phyloP scores from a whole-genome alignment of 2,113 vertebrate genomes.

The Triplophysa tibetana region DNA sequence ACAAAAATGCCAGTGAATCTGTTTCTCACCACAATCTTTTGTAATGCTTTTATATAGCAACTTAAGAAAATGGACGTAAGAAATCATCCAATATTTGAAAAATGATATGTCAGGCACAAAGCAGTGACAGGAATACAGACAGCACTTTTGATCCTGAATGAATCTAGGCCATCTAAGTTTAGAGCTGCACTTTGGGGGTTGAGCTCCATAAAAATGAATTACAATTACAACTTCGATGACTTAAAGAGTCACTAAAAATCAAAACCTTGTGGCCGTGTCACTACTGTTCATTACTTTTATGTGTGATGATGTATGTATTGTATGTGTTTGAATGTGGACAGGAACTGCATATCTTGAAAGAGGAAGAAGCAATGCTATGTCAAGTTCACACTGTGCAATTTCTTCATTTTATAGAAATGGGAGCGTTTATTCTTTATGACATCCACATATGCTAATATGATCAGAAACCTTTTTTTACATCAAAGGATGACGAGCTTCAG shows the following conservation, averaged over 20 bases:
- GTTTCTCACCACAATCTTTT: too few relatives aligned
- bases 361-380: neutral
- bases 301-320: slow-evolving; percentile 5
- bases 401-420: too few relatives aligned
- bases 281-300: slow-evolving; percentile 3
- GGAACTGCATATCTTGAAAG: slow-evolving; percentile 3
- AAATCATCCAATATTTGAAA: too few relatives aligned
- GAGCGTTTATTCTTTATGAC: too few relatives aligned
- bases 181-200: neutral
- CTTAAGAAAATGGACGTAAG: too few relatives aligned
- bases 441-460: neutral
- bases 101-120: too few relatives aligned
- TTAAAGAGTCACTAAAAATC: neutral
- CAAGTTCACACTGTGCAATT: too few relatives aligned
- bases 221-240: too few relatives aligned
- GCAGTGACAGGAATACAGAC: neutral
- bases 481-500: too few relatives aligned
- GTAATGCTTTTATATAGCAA: too few relatives aligned
- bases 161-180: neutral
- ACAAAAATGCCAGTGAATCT: too few relatives aligned
- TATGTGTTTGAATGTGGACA: slow-evolving; percentile 9
- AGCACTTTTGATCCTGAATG: neutral
- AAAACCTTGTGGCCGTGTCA: neutral
- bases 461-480: too few relatives aligned
- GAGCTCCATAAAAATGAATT: neutral